Evolutionary conservation across 2,888 invertebrate genomes (phyloP), one percentile per base, ranked within the genome.

Genomic region (Deroplatys truncata): DNA sequence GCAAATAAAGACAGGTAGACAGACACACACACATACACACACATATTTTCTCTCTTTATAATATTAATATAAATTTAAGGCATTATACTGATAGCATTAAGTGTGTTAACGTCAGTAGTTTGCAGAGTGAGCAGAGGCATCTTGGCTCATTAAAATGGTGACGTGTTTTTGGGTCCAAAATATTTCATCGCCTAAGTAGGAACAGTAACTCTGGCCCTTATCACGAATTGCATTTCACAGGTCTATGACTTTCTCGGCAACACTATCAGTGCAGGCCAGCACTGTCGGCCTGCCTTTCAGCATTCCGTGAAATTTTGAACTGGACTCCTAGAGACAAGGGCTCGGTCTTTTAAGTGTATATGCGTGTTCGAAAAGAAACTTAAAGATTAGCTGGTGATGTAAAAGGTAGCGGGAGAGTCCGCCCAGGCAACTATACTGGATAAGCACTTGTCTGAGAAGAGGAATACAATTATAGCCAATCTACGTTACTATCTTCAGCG

Each of bases 271-370:
- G 56, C 25, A n/a, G n/a, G n/a, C n/a, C n/a, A n/a, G n/a, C n/a
- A 72, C 16, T 16, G 56, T 20, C 56, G 56, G 56, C 56, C 20
- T 72, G 56, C 86, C 28, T 28, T 29, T 86, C 29, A 86, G 86
- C 86, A 86, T 86, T 86, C 86, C 86, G 72, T 86, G 86, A 72
- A 72, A 86, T 86, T 86, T 86, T 82, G 86, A 82, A 86, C 86
- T 86, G 72, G 56, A 28, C 25, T 82, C 82, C 56, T 25, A 86
- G 86, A 86, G 82, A 86, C 86, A 82, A 72, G 56, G 82, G 29
- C 72, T 29, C 25, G 56, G 29, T 82, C 28, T 56, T 49, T 29
- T 86, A 86, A 86, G 86, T 86, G 86, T 86, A 86, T 86, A 56
- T 86, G 86, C 86, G 86, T 86, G 86, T 86, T 86, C 28, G 15